Evolutionary conservation across 2,888 invertebrate genomes (phyloP), one percentile per base, ranked within the genome.

Genomic region (Drosophila robusta): DNA sequence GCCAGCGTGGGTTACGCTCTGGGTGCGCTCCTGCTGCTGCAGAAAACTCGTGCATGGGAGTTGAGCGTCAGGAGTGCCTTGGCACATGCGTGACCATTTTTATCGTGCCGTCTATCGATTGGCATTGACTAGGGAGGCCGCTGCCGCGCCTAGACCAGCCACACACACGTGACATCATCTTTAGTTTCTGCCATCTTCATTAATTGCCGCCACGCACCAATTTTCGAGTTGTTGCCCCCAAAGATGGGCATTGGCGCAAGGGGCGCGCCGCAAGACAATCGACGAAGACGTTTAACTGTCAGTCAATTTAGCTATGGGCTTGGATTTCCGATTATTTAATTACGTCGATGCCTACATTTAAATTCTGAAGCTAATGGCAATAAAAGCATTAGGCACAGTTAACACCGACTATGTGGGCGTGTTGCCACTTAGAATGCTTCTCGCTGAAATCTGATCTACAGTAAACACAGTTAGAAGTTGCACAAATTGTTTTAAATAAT

Each of bases 81-180:
- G 61, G 66, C 72, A 77, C 65, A 69, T 73, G 80, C 87, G 80
- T 86, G 83, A 83, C 83, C 83, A 83, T 83, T 83, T 83, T 80
- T 56, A 78, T 66, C 62, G 75, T 73, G 57, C 46, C 52, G 41
- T 66, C 72, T 66, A 75, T 78, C 52, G 75, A 78, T 75, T 75
- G 57, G 70, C 72, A 67, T 60, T 75, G 69, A 41, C 61, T 60
- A 69, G 77, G 77, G 86, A 86, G 83, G 80, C 78, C 78, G 76
- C 76, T 73, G 72, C 74, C 72, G 73, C 62, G 63, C 76, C 87
- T 72, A 69, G 66, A 83, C 78, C 64, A 69, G 54, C 22, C 38
- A 12, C 52, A 26, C 52, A 52, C 45, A 61, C 46, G 54, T 82
- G 82, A 81, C 85, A 85, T 85, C 82, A 82, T 77, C 64, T 46